phyloP scores from a whole-genome alignment of 2,888 invertebrate species.

The Cheilosia impressa region DNA sequence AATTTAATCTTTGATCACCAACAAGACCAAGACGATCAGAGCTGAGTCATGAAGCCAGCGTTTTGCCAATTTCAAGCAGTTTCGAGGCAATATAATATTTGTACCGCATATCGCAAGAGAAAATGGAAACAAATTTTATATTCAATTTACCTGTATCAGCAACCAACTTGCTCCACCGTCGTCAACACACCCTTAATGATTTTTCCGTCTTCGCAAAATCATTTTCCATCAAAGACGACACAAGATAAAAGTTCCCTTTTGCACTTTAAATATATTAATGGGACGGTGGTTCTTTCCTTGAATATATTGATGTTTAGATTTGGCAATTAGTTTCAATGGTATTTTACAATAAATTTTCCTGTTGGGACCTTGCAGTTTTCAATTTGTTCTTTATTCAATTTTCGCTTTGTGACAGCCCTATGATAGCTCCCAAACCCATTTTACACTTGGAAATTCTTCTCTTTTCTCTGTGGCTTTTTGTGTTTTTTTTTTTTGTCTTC shows the following conservation, averaged over 20 bases:
- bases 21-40: not conserved
- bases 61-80: not conserved
- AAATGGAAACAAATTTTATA: not conserved
- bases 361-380: conserved; percentile 57
- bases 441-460: conserved; percentile 35
- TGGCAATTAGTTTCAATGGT: conserved; percentile 12
- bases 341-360: conserved; percentile 27
- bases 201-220: conserved; percentile 70
- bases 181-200: conserved; percentile 73
- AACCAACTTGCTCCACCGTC: conserved; percentile 67
- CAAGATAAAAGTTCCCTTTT: conserved; percentile 23
- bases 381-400: conserved; percentile 45
- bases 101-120: not conserved
- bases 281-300: not conserved
- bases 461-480: conserved; percentile 30
- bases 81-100: not conserved
- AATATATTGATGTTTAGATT: conserved; percentile 15
- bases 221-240: conserved; percentile 50
- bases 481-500: not conserved
- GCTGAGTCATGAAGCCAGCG: conserved; percentile 17
- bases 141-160: conserved; percentile 69
- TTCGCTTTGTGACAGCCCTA: conserved; percentile 59
- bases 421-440: conserved; percentile 45
- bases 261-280: not conserved
- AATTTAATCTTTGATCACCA: conserved; percentile 23